A percentile compares a stretch with the other conserved stretches of the same genome.
These are phyloP conservation scores for Scomber japonicus DNA, from an alignment of 2,113 vertebrate genomes.

Conservation along the genomic window DNA sequence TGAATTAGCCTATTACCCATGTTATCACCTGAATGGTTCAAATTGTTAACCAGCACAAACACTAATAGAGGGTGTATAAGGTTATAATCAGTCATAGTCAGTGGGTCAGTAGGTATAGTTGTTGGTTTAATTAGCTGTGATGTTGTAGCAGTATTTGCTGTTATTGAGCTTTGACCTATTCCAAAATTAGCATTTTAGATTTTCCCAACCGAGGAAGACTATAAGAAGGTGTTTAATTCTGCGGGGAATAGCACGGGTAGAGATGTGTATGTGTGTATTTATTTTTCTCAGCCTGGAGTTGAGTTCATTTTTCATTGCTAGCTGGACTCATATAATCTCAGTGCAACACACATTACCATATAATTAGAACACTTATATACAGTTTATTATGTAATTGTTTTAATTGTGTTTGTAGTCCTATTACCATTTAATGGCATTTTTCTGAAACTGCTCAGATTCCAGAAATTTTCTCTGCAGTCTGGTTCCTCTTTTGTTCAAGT, in stretches of 20 bases:
- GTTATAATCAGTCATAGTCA: not conserved
- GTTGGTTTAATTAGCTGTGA: not conserved
- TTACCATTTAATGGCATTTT: constrained; percentile 11
- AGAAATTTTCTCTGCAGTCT: not conserved
- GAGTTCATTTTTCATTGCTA: too few species aligned
- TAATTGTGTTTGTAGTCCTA: not conserved
- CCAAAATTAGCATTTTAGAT: not conserved
- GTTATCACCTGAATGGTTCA: not conserved
- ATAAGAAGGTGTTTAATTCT: not conserved
- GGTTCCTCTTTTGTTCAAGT: constrained; percentile 24
- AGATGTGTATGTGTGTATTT: not conserved
- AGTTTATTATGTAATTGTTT: not conserved
- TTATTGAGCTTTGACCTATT: constrained; percentile 15
- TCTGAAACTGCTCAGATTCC: not conserved
- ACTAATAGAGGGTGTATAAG: not conserved
- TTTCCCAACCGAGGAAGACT: not conserved
- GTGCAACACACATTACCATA: not conserved
- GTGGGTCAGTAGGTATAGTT: not conserved
- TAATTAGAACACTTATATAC: constrained; percentile 20
- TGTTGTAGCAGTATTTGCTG: not conserved
- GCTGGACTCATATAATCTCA: not conserved
- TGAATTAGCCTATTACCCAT: not conserved
- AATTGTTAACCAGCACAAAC: not conserved
- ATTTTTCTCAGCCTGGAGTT: not conserved
- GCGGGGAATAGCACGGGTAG: not conserved